phyloP scores from a whole-genome alignment of 2,888 invertebrate genomes.

The Epistrophella euchroma region DNA sequence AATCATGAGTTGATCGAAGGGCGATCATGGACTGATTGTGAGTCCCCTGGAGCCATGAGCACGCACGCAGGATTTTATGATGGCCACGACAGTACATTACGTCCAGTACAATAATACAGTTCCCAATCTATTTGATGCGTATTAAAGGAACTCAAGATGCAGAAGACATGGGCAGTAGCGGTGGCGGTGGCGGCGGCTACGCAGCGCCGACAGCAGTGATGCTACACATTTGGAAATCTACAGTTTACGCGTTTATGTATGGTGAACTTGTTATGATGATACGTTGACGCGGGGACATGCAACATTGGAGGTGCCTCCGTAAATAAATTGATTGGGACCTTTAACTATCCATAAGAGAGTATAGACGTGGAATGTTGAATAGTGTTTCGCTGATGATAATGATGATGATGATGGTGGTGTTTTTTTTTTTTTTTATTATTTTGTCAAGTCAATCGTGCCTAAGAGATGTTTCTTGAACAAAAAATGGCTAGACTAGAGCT shows the following conservation, averaged over 20 bases:
- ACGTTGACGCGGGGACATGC: conserved; percentile 55
- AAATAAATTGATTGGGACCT: conserved; percentile 74
- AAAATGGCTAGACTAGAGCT: conserved; percentile 7
- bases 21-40: conserved; percentile 73
- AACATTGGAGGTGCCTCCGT: conserved; percentile 63
- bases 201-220: neutral
- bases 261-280: conserved; percentile 74
- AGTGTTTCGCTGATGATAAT: conserved; percentile 63
- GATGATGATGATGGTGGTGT: conserved; percentile 3
- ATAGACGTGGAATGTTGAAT: conserved; percentile 70
- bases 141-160: neutral
- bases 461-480: neutral
- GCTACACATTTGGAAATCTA: conserved; percentile 71
- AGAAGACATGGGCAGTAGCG: neutral
- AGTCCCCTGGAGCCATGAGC: conserved; percentile 66
- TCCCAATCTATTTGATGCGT: conserved; percentile 49
- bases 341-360: conserved; percentile 66
- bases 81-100: conserved; percentile 64
- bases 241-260: conserved; percentile 37
- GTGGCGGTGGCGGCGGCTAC: neutral
- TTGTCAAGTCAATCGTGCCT: neutral
- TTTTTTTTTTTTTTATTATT: neutral
- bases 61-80: conserved; percentile 62
- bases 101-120: conserved; percentile 22
- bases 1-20: conserved; percentile 72